phyloP scores from a whole-genome alignment of 2,113 vertebrate genomes.

The Lepus americanus region DNA sequence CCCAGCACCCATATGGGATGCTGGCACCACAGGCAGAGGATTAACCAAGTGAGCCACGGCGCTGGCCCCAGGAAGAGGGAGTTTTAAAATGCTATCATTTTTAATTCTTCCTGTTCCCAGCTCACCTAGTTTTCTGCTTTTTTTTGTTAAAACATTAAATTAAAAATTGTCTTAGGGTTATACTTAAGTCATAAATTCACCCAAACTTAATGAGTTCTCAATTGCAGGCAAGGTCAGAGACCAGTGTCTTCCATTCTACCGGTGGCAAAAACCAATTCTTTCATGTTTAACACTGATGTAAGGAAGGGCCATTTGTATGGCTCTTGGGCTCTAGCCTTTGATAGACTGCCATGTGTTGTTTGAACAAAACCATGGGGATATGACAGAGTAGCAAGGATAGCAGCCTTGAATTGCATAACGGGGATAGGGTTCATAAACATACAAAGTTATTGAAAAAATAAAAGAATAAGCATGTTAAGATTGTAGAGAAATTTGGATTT shows the following conservation, averaged over 20 bases:
- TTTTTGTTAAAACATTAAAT: constrained; percentile 25
- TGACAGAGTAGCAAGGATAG: neutral
- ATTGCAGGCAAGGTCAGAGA: neutral
- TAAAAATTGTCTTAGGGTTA: constrained; percentile 24
- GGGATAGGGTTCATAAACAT: neutral
- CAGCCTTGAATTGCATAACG: constrained; percentile 10
- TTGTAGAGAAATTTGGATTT: neutral
- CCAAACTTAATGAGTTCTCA: neutral
- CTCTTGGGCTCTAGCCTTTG: neutral
- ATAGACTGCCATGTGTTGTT: neutral
- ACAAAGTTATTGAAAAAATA: constrained; percentile 1
- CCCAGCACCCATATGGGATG: no score
- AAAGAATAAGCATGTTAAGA: constrained; percentile 30
- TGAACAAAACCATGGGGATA: constrained; percentile 29
- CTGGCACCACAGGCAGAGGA: no score
- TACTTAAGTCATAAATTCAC: constrained; percentile 23
- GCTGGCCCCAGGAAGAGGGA: no score
- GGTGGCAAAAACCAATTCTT: neutral
- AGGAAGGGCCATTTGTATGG: neutral
- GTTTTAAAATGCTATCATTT: neutral
- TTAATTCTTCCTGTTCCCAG: neutral
- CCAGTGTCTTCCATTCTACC: constrained; percentile 9
- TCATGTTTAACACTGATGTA: neutral
- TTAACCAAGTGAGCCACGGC: no score
- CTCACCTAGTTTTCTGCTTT: neutral